Base-by-base conservation (phyloP, 2,888 invertebrate species). In the Eupithecia vulgata region DNA sequence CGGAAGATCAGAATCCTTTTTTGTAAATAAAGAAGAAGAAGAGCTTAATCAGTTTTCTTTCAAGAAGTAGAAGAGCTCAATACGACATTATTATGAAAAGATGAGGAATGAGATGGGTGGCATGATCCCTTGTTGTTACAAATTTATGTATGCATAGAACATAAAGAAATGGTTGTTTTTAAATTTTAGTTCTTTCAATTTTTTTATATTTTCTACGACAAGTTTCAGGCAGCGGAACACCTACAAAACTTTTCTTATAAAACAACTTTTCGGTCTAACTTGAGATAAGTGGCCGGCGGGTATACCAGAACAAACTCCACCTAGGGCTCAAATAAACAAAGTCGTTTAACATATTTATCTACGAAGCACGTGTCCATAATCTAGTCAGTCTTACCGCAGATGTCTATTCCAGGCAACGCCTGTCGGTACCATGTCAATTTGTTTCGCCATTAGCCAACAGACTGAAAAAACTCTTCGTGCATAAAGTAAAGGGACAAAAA, bases 391-490 rank as follows among this genome's bases (percentile, higher is more conserved):
- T 57, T 57, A 25, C 21, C 57, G 21, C 34, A 34, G 34, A 34
- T 61, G 61, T 61, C 61, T 34, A 61, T 34, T 61, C 34, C 61
- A 61, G 34, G 61, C 61, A 34, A 34, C 15, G 7, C 61, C 61
- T 17, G 61, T 61, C 34, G 2, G 25, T 52, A 34, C 1, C 61
- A 61, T 34, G 61, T 61, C 61, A 61, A 61, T 34, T 34, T 34
- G 61, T 57, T 61, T 34, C 61, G 61, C 61, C 59, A 61, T 61
- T 61, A 61, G 34, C 34, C 61, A 61, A 8, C 17, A 61, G 61
- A 61, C 61, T 34, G 61, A 61, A 34, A 61, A 61, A 61, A 34
- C 34, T 61, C 8, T 10, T 61, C 61, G 34, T 61, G 61, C 61
- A 61, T 61, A 34, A 30, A 61, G 13, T 59, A 34, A 17, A 10